Conservation (phyloP, 2,888 invertebrate species). For the Orthosia gracilis region DNA sequence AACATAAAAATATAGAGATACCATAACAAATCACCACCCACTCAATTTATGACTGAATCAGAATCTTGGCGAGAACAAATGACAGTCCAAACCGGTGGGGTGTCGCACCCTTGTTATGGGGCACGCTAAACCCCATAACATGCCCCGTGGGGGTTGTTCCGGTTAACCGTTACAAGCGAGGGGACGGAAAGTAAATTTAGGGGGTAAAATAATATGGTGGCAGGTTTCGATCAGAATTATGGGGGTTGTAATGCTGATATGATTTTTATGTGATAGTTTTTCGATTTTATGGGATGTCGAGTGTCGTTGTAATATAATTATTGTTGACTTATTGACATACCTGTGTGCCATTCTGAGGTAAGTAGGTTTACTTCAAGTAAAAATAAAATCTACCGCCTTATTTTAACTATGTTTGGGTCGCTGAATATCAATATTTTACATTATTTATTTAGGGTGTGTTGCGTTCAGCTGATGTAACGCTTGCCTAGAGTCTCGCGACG, state of each 20-base stretch:
- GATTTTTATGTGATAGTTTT: constrained; percentile 31
- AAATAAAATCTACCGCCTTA: no score
- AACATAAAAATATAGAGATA: constrained; percentile 23
- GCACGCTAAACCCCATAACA: constrained; percentile 58
- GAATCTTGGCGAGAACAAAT: constrained; percentile 64
- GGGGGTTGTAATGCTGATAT: constrained; percentile 38
- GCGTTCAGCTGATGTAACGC: no score
- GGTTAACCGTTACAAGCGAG: constrained; percentile 65
- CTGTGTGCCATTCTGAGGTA: no score
- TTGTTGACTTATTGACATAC: neutral
- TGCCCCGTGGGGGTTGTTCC: constrained; percentile 66
- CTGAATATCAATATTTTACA: no score
- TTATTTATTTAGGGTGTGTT: no score
- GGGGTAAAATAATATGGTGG: constrained; percentile 44
- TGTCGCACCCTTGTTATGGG: constrained; percentile 54
- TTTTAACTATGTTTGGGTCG: no score
- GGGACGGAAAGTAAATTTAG: constrained; percentile 57
- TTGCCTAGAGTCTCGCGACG: no score
- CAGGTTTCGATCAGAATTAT: constrained; percentile 20
- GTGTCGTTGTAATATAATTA: neutral
- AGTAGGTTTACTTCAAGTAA: no score
- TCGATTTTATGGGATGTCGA: neutral
- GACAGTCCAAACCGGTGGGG: constrained; percentile 52
- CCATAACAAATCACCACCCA: constrained; percentile 27
- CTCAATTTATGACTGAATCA: constrained; percentile 66